Conservation (phyloP, 2,888 invertebrate genomes). For the Allacma fusca region DNA sequence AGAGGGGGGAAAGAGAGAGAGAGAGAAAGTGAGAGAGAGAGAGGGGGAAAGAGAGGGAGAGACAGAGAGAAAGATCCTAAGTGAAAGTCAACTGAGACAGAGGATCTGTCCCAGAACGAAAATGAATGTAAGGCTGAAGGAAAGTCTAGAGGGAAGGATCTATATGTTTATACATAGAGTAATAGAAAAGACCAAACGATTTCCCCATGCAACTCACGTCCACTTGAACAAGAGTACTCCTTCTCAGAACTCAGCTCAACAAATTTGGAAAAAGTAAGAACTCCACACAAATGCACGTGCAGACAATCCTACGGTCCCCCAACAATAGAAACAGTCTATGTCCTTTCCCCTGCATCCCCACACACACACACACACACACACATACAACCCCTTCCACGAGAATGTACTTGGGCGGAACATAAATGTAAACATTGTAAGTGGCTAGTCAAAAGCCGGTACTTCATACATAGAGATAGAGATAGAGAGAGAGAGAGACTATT, state of each 20-base stretch:
- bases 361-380: not conserved
- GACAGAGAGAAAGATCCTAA: not conserved
- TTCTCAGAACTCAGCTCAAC: constrained; percentile 3
- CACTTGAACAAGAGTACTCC: constrained; percentile 30
- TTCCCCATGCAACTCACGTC: constrained; percentile 32
- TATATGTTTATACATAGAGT: not conserved
- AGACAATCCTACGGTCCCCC: not conserved
- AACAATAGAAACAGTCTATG: constrained; percentile 5
- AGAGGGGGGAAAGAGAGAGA: no score
- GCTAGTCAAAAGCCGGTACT: no score
- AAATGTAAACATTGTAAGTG: no score
- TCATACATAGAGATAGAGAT: not conserved
- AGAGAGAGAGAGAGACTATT: constrained; percentile 7
- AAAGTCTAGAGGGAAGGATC: constrained; percentile 5
- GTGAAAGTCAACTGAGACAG: not conserved
- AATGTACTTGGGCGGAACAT: not conserved
- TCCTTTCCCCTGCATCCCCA: not conserved
- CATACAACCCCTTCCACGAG: not conserved
- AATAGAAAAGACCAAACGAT: constrained; percentile 32
- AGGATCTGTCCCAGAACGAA: not conserved
- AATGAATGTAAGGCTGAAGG: constrained; percentile 24
- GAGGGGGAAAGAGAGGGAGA: no score
- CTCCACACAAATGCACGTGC: no score
- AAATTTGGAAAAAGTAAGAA: constrained; percentile 1
- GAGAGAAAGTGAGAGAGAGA: no score